Evolutionary conservation across 2,113 vertebrate species (phyloP).

Genomic region (Tichodroma muraria): DNA sequence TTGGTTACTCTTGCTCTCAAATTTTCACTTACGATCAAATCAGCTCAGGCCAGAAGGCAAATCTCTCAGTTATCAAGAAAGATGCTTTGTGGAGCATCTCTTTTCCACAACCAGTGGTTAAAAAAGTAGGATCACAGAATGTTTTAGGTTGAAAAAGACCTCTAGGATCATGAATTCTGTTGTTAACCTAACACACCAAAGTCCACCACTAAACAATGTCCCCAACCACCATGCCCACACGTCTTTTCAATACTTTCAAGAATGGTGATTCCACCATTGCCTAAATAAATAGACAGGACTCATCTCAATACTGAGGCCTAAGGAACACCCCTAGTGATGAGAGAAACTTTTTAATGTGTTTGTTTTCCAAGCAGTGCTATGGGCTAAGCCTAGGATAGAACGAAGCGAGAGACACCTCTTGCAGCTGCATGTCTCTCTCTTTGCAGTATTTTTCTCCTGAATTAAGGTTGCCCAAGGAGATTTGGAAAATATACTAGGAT

Average conservation of each 20-base stretch:
- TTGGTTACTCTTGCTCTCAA: not conserved
- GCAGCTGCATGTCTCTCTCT: not conserved
- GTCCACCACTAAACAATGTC: not conserved
- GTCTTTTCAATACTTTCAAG: not conserved
- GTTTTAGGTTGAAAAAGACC: not conserved
- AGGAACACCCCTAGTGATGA: not conserved
- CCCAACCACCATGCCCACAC: fast-evolving
- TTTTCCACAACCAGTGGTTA: not conserved
- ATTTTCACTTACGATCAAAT: not conserved
- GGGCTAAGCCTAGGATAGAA: not conserved
- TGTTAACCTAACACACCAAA: not conserved
- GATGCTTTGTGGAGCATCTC: not conserved
- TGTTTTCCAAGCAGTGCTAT: not conserved
- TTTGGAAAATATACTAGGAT: not conserved
- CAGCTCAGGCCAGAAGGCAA: not conserved
- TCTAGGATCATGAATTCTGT: not conserved
- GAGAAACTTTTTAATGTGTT: not conserved
- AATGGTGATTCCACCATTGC: not conserved
- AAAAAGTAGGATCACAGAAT: not conserved
- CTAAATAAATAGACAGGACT: not conserved
- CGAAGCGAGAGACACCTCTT: not conserved
- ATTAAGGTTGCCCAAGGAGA: not conserved
- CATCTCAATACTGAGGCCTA: fast-evolving
- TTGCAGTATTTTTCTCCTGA: not conserved
- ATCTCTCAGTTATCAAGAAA: not conserved